These are phyloP conservation scores for Prolemur simus DNA, from an alignment of 2,113 vertebrate species.

Conservation along the genomic window DNA sequence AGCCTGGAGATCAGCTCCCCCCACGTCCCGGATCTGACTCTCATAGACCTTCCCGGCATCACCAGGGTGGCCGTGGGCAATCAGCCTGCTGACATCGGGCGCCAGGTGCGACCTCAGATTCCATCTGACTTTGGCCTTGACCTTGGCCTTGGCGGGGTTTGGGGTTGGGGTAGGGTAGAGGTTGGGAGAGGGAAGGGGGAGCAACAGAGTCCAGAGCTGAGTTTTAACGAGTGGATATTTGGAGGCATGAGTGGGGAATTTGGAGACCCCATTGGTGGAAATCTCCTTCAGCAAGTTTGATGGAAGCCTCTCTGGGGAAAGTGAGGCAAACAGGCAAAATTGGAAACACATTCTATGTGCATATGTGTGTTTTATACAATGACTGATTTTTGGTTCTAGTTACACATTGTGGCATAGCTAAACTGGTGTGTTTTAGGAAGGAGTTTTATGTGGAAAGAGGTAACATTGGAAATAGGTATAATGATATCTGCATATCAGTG, in stretches of 20 bases:
- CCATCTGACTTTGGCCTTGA: background rate
- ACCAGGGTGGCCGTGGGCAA: slow-evolving; percentile 90
- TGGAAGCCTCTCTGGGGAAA: background rate
- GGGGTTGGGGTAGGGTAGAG: no score
- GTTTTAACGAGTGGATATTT: background rate
- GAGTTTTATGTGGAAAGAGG: background rate
- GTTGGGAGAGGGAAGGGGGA: no score
- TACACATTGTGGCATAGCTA: background rate
- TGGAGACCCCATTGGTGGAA: accelerated
- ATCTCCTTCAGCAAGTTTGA: background rate
- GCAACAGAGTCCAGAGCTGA: no score
- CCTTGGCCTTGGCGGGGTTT: background rate
- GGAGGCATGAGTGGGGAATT: background rate
- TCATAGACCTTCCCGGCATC: slow-evolving; percentile 97
- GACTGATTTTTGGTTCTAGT: background rate
- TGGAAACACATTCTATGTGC: background rate
- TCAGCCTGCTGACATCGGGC: slow-evolving; percentile 90
- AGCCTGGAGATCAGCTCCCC: slow-evolving; percentile 88
- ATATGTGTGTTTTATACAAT: background rate
- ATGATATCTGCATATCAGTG: accelerated
- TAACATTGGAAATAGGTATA: background rate
- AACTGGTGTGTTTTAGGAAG: background rate
- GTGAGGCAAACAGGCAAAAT: background rate
- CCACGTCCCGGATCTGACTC: slow-evolving; percentile 91
- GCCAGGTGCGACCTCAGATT: slow-evolving; percentile 82